Evolutionary conservation across 35 echinoderm and acorn worm genomes (phyloP).

Genomic region (Ophiothrix spiculata): DNA sequence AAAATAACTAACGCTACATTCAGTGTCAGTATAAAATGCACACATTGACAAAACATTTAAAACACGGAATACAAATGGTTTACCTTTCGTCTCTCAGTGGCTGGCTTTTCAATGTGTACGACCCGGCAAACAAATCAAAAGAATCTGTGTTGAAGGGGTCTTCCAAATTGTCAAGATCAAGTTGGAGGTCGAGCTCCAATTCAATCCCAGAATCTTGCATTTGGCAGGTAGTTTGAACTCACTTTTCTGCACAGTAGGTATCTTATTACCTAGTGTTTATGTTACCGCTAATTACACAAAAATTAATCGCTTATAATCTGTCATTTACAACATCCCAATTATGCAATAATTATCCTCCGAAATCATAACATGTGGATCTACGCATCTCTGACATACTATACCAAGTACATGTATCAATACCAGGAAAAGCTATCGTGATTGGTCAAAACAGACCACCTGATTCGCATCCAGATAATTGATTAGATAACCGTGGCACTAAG

Average conservation of each 20-base stretch:
- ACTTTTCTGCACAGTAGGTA: neutral
- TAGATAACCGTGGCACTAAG: neutral
- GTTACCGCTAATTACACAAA: neutral
- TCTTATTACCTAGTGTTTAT: neutral
- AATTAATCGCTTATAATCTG: neutral
- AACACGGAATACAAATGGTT: too few relatives aligned
- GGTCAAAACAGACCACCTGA: neutral
- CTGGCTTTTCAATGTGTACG: neutral
- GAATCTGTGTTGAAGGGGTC: slow-evolving; percentile 2
- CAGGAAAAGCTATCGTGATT: neutral
- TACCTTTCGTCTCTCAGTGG: neutral
- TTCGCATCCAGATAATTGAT: neutral
- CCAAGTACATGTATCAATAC: neutral
- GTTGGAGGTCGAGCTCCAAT: slow-evolving; percentile 2
- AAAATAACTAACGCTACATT: too few relatives aligned
- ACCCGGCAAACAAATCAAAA: neutral
- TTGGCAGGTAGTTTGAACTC: neutral
- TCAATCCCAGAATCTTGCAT: neutral
- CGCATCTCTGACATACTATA: neutral
- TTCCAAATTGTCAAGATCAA: neutral
- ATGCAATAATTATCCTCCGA: neutral
- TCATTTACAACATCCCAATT: too few relatives aligned
- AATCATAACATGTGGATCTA: neutral
- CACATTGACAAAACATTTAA: too few relatives aligned
- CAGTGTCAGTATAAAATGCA: too few relatives aligned